phyloP scores from a whole-genome alignment of 2,888 invertebrate species.

The Tanypteryx hageni region DNA sequence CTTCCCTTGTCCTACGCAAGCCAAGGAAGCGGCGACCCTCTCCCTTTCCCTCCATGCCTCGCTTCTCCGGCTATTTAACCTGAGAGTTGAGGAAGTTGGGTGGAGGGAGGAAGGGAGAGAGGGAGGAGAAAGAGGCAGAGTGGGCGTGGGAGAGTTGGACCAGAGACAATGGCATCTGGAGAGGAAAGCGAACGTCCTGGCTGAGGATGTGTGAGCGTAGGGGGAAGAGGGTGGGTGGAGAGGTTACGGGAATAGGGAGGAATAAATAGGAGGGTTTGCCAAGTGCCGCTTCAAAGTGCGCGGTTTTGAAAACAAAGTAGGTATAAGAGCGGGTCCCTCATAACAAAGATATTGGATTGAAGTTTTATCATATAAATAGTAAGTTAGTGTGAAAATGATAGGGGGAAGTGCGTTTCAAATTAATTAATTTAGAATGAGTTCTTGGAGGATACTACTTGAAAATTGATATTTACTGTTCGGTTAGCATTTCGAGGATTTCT shows the following conservation, averaged over 20 bases:
- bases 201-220: constrained; percentile 41
- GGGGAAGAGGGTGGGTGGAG: background rate
- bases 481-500: too few relatives aligned
- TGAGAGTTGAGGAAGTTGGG: constrained; percentile 62
- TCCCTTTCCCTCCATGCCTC: constrained; percentile 41
- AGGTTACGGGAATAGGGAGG: background rate
- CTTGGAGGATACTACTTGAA: too few relatives aligned
- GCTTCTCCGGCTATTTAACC: constrained; percentile 63
- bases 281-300: background rate
- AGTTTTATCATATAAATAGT: background rate
- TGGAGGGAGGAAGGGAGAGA: constrained; percentile 51
- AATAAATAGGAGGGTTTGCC: background rate
- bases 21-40: constrained; percentile 47
- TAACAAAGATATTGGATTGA: constrained; percentile 18
- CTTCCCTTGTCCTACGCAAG: constrained; percentile 53
- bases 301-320: constrained; percentile 18
- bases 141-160: constrained; percentile 53
- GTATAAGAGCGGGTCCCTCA: background rate
- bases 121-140: background rate
- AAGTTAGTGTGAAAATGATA: background rate
- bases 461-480: too few relatives aligned
- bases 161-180: constrained; percentile 62
- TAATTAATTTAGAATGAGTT: too few relatives aligned
- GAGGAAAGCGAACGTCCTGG: constrained; percentile 54
- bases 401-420: too few relatives aligned